Conservation (phyloP, 2,888 invertebrate species). For the Parnassius apollo region DNA sequence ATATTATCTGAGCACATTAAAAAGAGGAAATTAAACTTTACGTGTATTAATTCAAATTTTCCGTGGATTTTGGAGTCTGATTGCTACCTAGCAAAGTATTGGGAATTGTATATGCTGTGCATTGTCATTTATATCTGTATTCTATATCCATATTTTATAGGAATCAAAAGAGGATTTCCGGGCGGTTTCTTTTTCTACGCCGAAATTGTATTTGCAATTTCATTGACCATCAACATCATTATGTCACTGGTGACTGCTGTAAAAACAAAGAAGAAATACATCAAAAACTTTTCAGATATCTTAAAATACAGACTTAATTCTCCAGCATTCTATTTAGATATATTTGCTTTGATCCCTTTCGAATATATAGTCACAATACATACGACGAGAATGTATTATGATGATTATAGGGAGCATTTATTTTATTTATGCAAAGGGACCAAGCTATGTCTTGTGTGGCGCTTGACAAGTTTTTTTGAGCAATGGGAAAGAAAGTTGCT, state of each 20-base stretch:
- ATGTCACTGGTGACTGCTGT: conserved; percentile 72
- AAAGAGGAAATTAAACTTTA: conserved; percentile 58
- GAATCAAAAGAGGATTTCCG: conserved; percentile 63
- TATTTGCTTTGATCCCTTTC: conserved; percentile 71
- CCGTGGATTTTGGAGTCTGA: conserved; percentile 75
- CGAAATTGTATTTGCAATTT: conserved; percentile 62
- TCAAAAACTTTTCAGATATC: conserved; percentile 58
- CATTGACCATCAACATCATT: conserved; percentile 64
- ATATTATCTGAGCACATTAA: conserved; percentile 71
- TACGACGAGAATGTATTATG: conserved; percentile 52
- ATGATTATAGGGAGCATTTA: conserved; percentile 64
- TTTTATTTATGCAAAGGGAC: conserved; percentile 77
- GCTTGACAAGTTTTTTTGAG: conserved; percentile 69
- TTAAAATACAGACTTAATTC: conserved; percentile 66
- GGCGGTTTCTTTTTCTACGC: conserved; percentile 57
- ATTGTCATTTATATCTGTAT: conserved; percentile 66
- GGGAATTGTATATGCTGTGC: conserved; percentile 69
- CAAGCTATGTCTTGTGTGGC: conserved; percentile 75
- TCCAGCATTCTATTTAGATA: conserved; percentile 74
- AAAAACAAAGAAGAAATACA: conserved; percentile 65
- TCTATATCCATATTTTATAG: conserved; percentile 74
- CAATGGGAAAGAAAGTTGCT: conserved; percentile 64
- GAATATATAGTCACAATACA: conserved; percentile 73
- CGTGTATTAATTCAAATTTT: conserved; percentile 59
- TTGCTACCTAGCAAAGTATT: conserved; percentile 67